Conservation (phyloP, 1,140 invertebrate species). For the Drosophila fuyamai region DNA sequence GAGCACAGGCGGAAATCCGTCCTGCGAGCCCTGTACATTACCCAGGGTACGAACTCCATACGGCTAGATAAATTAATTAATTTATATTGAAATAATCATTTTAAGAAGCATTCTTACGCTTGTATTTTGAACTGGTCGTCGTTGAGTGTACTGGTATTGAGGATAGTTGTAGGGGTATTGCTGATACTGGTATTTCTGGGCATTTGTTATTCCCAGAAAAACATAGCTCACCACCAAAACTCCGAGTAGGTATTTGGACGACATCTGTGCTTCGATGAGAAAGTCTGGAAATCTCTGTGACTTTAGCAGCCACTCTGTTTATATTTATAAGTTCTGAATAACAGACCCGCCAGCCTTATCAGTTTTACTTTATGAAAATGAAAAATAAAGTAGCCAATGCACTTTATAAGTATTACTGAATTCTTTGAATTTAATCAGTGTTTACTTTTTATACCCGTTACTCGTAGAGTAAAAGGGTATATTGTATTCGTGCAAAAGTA, state of each 20-base stretch:
- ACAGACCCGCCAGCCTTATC: background rate
- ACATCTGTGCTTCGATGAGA: background rate
- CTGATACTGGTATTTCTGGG: background rate
- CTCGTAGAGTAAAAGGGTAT: too few relatives aligned
- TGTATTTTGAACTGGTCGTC: too few relatives aligned
- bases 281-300: background rate
- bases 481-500: too few relatives aligned
- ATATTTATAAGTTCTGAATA: background rate
- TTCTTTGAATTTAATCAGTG: background rate
- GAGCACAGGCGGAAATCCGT: background rate
- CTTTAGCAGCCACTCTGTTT: background rate
- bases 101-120: background rate
- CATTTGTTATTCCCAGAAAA: background rate
- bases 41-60: background rate
- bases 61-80: background rate
- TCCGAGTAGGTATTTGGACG: too few relatives aligned
- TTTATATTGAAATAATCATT: background rate
- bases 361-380: background rate
- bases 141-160: background rate
- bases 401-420: too few relatives aligned
- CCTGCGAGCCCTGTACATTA: too few relatives aligned
- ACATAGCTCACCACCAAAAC: background rate
- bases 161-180: too few relatives aligned
- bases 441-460: too few relatives aligned
- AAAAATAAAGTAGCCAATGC: background rate